Evolutionary conservation across 2,888 invertebrate species (phyloP).

Genomic region (Pachycephus smyrnensis): DNA sequence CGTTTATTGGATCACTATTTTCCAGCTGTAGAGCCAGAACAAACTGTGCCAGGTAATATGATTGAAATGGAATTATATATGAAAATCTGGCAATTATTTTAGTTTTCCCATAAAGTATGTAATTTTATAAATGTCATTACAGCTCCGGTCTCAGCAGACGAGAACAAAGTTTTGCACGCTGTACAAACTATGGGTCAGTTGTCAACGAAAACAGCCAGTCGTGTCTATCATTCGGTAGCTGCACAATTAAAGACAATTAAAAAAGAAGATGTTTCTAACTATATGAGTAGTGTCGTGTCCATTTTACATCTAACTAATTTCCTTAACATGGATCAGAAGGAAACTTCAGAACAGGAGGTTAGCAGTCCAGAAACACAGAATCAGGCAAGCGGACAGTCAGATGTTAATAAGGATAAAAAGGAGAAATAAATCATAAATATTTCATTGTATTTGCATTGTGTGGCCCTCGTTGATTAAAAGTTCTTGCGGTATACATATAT

Average conservation of each 20-base stretch:
- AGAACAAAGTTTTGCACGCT: constrained; percentile 79
- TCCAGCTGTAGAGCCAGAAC: constrained; percentile 71
- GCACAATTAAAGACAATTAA: constrained; percentile 71
- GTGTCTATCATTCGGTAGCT: constrained; percentile 79
- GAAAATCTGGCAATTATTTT: background rate
- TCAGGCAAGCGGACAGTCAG: background rate
- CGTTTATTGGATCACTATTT: constrained; percentile 81
- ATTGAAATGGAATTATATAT: background rate
- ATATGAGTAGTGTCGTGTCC: constrained; percentile 58
- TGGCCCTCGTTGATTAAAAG: no score
- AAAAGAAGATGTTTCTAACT: constrained; percentile 59
- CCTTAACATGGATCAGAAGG: constrained; percentile 41
- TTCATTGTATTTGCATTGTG: background rate
- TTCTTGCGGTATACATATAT: background rate
- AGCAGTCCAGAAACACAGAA: background rate
- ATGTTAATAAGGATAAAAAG: background rate
- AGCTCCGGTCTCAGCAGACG: constrained; percentile 74
- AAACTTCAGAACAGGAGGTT: constrained; percentile 8
- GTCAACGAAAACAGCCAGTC: constrained; percentile 78
- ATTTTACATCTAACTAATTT: constrained; percentile 61
- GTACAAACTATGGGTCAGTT: constrained; percentile 81
- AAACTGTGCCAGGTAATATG: constrained; percentile 65
- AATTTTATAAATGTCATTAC: constrained; percentile 42
- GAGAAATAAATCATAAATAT: background rate
- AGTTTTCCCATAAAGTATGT: background rate